Evolutionary conservation across 2,797 vertebrate genomes (phyloP).

Genomic region (Bucorvus abyssinicus): DNA sequence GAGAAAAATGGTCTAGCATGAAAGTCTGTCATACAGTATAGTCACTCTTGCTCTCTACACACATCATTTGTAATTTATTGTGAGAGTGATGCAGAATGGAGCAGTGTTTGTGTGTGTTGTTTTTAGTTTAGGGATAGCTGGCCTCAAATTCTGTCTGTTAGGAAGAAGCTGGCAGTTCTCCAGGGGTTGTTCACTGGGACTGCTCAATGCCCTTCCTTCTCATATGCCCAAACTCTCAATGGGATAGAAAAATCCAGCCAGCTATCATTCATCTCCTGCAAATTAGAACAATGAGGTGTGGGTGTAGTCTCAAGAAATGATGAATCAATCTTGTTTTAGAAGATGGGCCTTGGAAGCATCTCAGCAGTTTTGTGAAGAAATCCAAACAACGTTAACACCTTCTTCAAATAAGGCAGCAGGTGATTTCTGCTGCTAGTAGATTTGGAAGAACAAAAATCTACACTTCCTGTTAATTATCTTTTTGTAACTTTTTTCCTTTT

Average conservation of each 20-base stretch:
- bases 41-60: background rate
- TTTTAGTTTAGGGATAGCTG: slow-evolving; percentile 32
- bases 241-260: background rate
- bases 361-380: background rate
- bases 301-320: background rate
- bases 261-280: background rate
- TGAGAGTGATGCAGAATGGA: background rate
- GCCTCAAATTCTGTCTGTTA: slow-evolving; percentile 1
- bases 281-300: slow-evolving; percentile 13
- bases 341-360: background rate
- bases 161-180: background rate
- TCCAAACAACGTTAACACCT: background rate
- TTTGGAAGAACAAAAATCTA: background rate
- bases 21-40: background rate
- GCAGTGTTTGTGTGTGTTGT: slow-evolving; percentile 12
- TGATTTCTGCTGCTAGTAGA: background rate
- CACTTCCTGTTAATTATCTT: background rate
- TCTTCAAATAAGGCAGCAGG: background rate
- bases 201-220: background rate
- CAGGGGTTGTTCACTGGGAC: background rate
- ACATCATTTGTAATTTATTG: background rate
- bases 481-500: background rate
- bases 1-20: background rate
- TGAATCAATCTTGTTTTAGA: background rate
- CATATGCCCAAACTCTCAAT: background rate